Base-by-base conservation (phyloP, 2,888 invertebrate genomes). In the Gastracanthus pulcherrimus region DNA sequence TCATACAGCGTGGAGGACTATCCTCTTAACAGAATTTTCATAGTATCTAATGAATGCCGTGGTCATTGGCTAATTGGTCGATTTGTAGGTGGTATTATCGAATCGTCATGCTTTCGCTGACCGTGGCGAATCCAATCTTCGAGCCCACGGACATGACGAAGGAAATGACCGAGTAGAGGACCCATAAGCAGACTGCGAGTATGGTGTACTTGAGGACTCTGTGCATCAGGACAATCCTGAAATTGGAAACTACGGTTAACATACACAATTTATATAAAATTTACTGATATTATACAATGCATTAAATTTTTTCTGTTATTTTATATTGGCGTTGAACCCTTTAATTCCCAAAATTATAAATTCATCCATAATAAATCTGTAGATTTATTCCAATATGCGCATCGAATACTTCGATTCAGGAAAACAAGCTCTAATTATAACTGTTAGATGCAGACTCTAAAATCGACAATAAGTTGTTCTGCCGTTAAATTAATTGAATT, bases 181-280 rank as follows among this genome's bases (percentile, higher is more conserved):
- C 26, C 82, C 81, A 82, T 16, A 76, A 41, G 29, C 48, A n/a
- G 16, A 86, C 55, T 0, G 70, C 58, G 6, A 86, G 31, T 4
- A 84, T 29, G 0, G 75, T 64, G 70, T 84, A 88, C 79, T 86
- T 87, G 23, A 89, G 81, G 9, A 85, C 48, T 66, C 72, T 85
- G 75, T 89, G 88, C 4, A 87, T 11, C 1, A 88, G 19, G 5
- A 86, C 69, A 26, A 89, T 83, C 75, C 87, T 88, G 82, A 16
- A 86, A 86, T 11, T 0, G 58, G 71, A 67, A 76, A 26, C 1
- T 7, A 62, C 19, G 9, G 34, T 62, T 34, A 1, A 7, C 3
- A 6, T n/a, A n/a, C n/a, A n/a, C n/a, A n/a, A n/a, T n/a, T n/a
- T n/a, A n/a, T n/a, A n/a, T n/a, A n/a, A n/a, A n/a, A n/a, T n/a